Base-by-base conservation (phyloP, 2,888 invertebrate genomes). In the Clistopyga incitator region DNA sequence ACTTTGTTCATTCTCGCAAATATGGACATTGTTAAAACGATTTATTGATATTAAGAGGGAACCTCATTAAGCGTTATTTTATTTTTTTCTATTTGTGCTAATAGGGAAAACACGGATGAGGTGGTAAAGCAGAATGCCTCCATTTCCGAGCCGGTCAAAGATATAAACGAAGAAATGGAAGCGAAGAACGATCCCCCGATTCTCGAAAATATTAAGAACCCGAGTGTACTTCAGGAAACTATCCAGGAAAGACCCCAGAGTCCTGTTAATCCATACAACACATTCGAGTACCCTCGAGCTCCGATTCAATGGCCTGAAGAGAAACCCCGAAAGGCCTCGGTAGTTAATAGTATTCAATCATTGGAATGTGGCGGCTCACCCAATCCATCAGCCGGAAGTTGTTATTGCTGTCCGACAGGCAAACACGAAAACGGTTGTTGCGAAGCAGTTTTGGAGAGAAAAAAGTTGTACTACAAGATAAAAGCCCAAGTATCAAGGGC, bases 221-320 rank as follows among this genome's bases (percentile, higher is more conserved):
- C 75, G 20, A 70, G 61, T 47, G 10, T 70, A 8, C 34, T 4
- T 50, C 54, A 42, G 20, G 75, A 78, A 25, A 80, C 79, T 23
- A 34, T 68, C 52, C 47, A 59, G 42, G 82, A 76, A 18, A 82
- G 85, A 64, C 85, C 85, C 67, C 86, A 88, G 70, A 90, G 89
- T 75, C 87, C 90, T 15, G 80, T 86, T 78, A 91, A 91, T 87
- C 90, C 91, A 61, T 90, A 90, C 85, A 88, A 90, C 87, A 88
- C 89, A 79, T 85, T 81, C 56, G 84, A 85, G 68, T 81, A 86
- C 70, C 81, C 86, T 83, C 85, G 82, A 87, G 81, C 83, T 72
- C 74, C 75, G 6, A 64, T 84, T 71, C 86, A 86, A 76, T 86
- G 87, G 83, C 81, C 86, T 25, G 70, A 82, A 52, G 84, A 86